Percentiles rank a stretch among this genome's conserved stretches.
phyloP scores from a whole-genome alignment of 2,797 vertebrate genomes.

The Danio kyathit region DNA sequence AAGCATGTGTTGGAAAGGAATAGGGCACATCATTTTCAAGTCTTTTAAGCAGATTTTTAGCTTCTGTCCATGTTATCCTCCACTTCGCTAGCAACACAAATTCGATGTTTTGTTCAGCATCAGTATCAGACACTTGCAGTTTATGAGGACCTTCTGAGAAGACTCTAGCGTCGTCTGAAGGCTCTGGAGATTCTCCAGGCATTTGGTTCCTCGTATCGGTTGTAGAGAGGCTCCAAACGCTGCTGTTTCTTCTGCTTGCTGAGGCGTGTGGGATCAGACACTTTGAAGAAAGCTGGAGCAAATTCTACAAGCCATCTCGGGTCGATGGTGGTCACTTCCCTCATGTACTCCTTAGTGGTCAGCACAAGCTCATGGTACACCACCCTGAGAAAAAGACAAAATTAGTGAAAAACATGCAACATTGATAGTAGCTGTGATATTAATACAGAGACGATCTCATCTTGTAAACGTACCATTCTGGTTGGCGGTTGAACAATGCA shows the following conservation, averaged over 20 bases:
- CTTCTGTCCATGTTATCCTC: constrained; percentile 18
- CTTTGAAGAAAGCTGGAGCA: constrained; percentile 97
- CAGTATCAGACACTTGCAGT: constrained; percentile 5
- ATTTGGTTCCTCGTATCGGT: constrained; percentile 97
- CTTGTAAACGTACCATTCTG: constrained; percentile 87
- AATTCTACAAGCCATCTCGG: constrained; percentile 98
- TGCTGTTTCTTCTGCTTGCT: constrained; percentile 99
- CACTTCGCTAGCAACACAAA: constrained; percentile 1
- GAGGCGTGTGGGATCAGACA: constrained; percentile 96
- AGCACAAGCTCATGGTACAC: constrained; percentile 97
- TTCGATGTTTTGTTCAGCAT: not conserved
- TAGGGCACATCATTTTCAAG: not conserved
- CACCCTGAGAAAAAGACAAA: constrained; percentile 80
- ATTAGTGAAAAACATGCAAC: not conserved
- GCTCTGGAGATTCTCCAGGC: constrained; percentile 98
- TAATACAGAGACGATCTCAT: not conserved
- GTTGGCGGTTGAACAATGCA: constrained; percentile 96
- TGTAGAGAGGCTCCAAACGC: constrained; percentile 94
- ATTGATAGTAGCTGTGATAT: not conserved
- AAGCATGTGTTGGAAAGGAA: not conserved
- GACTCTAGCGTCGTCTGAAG: constrained; percentile 87
- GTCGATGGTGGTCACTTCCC: constrained; percentile 98
- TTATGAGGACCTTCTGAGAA: not conserved
- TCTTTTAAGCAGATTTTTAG: not conserved
- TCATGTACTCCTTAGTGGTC: constrained; percentile 99